Base-by-base conservation (phyloP, 2,888 invertebrate species). In the Zele albiditarsus region DNA sequence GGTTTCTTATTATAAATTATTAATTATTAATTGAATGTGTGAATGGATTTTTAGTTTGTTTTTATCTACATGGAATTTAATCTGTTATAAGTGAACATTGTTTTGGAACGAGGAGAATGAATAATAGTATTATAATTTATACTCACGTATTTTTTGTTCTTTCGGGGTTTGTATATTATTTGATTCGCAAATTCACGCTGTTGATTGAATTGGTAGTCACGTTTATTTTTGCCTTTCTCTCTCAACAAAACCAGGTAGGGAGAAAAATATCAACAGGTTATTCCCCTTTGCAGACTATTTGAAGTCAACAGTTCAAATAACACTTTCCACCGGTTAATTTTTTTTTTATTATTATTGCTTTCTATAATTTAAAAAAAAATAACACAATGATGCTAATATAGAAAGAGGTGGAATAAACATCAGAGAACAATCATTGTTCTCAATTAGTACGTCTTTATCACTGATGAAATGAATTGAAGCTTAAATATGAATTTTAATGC, bases 241-340 rank as follows among this genome's bases (percentile, higher is more conserved):
- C 49, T 28, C 20, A 63, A 20, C 33, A 14, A 60, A 28, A 20
- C 16, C 20, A 53, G 20, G 53, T 53, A 53, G 23, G 53, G 33
- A 58, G 60, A 58, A 70, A 58, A 70, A 70, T 60, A 70, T 70
- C 70, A 70, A 70, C 70, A 70, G 70, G 70, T 70, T 53, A 63
- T 63, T 31, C 33, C 33, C 31, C 16, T 33, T 27, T 60, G 31
- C 14, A 70, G n/a, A 53, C 23, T 53, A 53, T 53, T 57, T 58
- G 60, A 70, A 60, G 60, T 70, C 58, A 60, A 70, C 58, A 70
- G 60, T 58, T 70, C 60, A 60, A 60, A 68, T 33, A 60, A 58
- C 57, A 70, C 70, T 70, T 70, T 70, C 70, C 53, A 53, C 20
- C n/a, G 20, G n/a, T 53, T 20, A 53, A 53, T 53, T n/a, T 38